Evolutionary conservation across 1,140 invertebrate species (phyloP), one percentile per base, ranked within the genome.

Genomic region (Drosophila sturtevanti): DNA sequence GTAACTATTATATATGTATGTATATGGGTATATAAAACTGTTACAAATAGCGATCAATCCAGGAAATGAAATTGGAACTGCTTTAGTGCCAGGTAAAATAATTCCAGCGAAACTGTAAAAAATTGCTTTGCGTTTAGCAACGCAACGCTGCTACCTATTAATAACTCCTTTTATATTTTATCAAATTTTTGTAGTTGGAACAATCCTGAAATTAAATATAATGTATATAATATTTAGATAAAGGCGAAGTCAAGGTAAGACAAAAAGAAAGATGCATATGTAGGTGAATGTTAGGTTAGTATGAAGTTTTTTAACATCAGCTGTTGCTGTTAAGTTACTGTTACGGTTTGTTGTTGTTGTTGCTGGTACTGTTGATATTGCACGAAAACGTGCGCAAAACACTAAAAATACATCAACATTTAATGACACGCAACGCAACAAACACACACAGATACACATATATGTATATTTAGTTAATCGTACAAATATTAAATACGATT

Each of bases 41-140:
- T 34, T 48, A 21, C 41, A 56, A 56, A 56, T 35, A 27, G 27
- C 27, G 41, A 62, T 62, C 41, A 48, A 48, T 18, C 16, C 16
- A 48, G 41, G 41, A 48, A 48, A 48, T 48, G n/a, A 7, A 21
- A 48, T 21, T 48, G 16, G 2, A 48, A 48, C 18, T 9, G 41
- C 12, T 59, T 52, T 73, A 41, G 59, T 69, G 74, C 74, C 74
- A 77, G 70, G 74, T 77, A 71, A 77, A 62, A 48, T 48, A 77
- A 68, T 61, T 62, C 68, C 63, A 48, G 62, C 66, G 66, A 62
- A 66, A 77, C 65, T 77, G 65, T 56, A 38, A 66, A 71, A 41
- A 70, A 61, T 61, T 11, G 68, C 22, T 65, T 75, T 16, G 72
- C 72, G 60, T 68, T 72, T 61, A 72, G 69, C 69, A 70, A 73